Base-by-base conservation (phyloP, 2,797 vertebrate species). In the Australoheros facetus region DNA sequence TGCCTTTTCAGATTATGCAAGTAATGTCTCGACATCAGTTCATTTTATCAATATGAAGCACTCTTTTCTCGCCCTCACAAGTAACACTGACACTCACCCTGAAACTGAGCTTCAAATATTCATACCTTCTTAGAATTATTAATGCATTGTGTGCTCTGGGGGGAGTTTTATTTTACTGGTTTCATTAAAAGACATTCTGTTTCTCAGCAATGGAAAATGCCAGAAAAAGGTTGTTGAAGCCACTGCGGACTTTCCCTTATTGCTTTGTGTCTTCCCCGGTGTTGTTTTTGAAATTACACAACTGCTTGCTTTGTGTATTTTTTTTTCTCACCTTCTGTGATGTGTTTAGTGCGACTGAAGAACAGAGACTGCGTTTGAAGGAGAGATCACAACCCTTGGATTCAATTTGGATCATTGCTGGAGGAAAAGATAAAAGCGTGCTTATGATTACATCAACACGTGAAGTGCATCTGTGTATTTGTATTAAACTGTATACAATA, bases 171-270 rank as follows among this genome's bases (percentile, higher is more conserved):
- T 83, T 85, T 88, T 60, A 74, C 70, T 39, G 78, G 58, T 84
- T 91, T 92, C 62, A 89, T 91, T 91, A 90, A 85, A 79, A 75
- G 21, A 77, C 70, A 28, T 64, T 84, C 76, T 76, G 73, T 82
- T 82, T 79, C 75, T 79, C 69, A 37, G 57, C 73, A 58, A 74
- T 78, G 78, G 59, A 83, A 88, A 82, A 89, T 76, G 58, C 39
- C 34, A 85, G 74, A 75, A 82, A 87, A 66, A 70, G 66, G 69
- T 85, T 62, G 56, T 64, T 23, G 13, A 55, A 58, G 75, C 54
- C 76, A 48, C 72, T 3, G 51, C 66, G 77, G 85, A 81, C 75
- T 73, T 73, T 62, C 28, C 17, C 39, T 86, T 90, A 85, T 88
- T 90, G 88, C 83, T 88, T 77, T 75, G 78, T 78, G 56, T 82